These are phyloP conservation scores for Lobophora halterata DNA, from an alignment of 2,888 invertebrate species.

Conservation along the genomic window DNA sequence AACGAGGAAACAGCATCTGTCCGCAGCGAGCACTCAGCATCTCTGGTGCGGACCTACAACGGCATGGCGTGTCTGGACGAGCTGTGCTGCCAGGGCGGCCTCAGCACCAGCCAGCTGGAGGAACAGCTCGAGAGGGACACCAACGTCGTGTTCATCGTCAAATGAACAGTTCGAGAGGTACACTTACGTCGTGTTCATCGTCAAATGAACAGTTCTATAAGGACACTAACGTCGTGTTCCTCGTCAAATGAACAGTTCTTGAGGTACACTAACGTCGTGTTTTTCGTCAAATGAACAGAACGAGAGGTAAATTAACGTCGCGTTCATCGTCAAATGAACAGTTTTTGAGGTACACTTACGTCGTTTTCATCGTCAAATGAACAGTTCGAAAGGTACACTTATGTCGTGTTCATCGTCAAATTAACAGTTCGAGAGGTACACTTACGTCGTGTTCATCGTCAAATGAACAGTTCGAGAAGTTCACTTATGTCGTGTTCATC, in stretches of 20 bases:
- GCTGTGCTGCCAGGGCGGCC: slow-evolving; percentile 89
- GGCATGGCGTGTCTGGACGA: slow-evolving; percentile 86
- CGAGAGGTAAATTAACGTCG: too few relatives aligned
- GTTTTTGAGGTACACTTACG: too few relatives aligned
- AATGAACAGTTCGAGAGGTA: slow-evolving; percentile 43
- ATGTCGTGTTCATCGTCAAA: too few relatives aligned
- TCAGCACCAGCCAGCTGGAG: slow-evolving; percentile 85
- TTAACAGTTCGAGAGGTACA: too few relatives aligned
- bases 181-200: neutral
- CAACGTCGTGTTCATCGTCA: slow-evolving; percentile 83
- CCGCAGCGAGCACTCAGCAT: slow-evolving; percentile 55
- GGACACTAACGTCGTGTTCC: slow-evolving; percentile 87
- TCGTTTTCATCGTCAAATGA: too few relatives aligned
- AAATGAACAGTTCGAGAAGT: too few relatives aligned
- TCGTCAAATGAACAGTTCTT: slow-evolving; percentile 33
- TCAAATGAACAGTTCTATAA: too few relatives aligned
- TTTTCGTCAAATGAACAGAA: too few relatives aligned
- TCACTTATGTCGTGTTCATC: too few relatives aligned
- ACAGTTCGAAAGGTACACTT: too few relatives aligned
- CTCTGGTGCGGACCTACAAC: slow-evolving; percentile 69
- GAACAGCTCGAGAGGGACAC: slow-evolving; percentile 89
- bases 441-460: too few relatives aligned
- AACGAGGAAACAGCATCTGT: slow-evolving; percentile 56
- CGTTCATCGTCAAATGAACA: slow-evolving; percentile 1
- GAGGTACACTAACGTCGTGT: neutral